Percentiles rank a stretch among this genome's conserved stretches.
phyloP scores from a whole-genome alignment of 2,888 invertebrate species.

The Chrysolina oricalcia region DNA sequence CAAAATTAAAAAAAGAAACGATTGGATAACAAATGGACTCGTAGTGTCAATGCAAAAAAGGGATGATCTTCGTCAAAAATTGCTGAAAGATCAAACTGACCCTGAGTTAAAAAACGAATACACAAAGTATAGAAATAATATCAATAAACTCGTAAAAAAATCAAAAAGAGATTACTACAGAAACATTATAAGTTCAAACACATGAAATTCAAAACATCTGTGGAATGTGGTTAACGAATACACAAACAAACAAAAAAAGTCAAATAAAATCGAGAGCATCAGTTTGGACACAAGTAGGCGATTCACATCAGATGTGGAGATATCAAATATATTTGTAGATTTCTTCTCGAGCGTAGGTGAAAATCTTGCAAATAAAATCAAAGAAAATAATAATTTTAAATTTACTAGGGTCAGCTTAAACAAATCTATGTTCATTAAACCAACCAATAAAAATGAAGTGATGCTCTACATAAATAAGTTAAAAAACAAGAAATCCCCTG shows the following conservation, averaged over 20 bases:
- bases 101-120: not conserved
- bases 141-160: conserved; percentile 7
- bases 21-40: conserved; percentile 14
- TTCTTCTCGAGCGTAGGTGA: conserved; percentile 12
- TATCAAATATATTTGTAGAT: conserved; percentile 12
- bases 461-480: conserved; percentile 5
- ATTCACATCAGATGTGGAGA: not conserved
- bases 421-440: too few relatives aligned
- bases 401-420: too few relatives aligned
- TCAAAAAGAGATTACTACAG: conserved; percentile 5
- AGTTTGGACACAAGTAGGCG: not conserved
- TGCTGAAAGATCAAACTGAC: not conserved
- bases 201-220: conserved; percentile 14
- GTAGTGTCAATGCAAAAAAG: conserved; percentile 10
- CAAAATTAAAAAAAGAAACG: conserved; percentile 12
- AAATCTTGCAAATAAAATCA: conserved; percentile 16
- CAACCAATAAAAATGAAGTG: too few relatives aligned
- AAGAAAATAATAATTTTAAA: conserved; percentile 23
- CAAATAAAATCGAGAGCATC: not conserved
- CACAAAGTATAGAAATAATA: conserved; percentile 16
- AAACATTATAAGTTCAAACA: not conserved
- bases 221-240: too few relatives aligned
- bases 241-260: not conserved
- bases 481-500: too few relatives aligned
- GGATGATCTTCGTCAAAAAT: not conserved